These are phyloP conservation scores for Aphrophora alni DNA, from an alignment of 2,888 invertebrate species.

Conservation along the genomic window DNA sequence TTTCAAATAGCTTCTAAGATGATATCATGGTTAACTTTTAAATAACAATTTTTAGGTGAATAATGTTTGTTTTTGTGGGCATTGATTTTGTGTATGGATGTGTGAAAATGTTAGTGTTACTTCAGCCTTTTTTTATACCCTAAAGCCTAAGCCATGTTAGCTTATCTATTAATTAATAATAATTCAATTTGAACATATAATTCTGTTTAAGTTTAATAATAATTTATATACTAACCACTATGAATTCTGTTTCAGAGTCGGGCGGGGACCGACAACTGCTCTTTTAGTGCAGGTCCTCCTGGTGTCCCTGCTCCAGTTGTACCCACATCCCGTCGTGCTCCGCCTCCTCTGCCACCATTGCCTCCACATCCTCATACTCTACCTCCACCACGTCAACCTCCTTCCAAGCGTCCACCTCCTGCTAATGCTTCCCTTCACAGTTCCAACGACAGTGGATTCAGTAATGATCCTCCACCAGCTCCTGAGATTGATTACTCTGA, in stretches of 20 bases:
- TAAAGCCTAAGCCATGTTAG: too few relatives aligned
- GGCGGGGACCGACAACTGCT: slow-evolving; percentile 39
- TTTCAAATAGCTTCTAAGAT: too few relatives aligned
- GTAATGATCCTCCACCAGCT: slow-evolving; percentile 83
- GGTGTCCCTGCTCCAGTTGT: slow-evolving; percentile 49
- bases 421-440: slow-evolving; percentile 75
- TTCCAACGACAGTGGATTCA: slow-evolving; percentile 91
- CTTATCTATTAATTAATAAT: too few relatives aligned
- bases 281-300: slow-evolving; percentile 44
- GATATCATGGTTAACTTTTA: too few relatives aligned
- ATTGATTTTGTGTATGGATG: too few relatives aligned
- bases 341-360: slow-evolving; percentile 56
- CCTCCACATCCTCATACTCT: slow-evolving; percentile 43
- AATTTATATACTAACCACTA: background rate
- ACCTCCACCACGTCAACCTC: slow-evolving; percentile 51
- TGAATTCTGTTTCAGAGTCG: slow-evolving; percentile 35
- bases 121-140: too few relatives aligned
- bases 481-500: slow-evolving; percentile 92
- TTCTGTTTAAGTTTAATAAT: too few relatives aligned
- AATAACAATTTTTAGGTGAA: too few relatives aligned
- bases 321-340: slow-evolving; percentile 52
- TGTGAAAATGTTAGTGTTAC: too few relatives aligned
- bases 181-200: too few relatives aligned
- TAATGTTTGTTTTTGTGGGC: too few relatives aligned
- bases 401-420: slow-evolving; percentile 55